Evolutionary conservation across 2,113 vertebrate species (phyloP).

Genomic region (Burhinus oedicnemus): DNA sequence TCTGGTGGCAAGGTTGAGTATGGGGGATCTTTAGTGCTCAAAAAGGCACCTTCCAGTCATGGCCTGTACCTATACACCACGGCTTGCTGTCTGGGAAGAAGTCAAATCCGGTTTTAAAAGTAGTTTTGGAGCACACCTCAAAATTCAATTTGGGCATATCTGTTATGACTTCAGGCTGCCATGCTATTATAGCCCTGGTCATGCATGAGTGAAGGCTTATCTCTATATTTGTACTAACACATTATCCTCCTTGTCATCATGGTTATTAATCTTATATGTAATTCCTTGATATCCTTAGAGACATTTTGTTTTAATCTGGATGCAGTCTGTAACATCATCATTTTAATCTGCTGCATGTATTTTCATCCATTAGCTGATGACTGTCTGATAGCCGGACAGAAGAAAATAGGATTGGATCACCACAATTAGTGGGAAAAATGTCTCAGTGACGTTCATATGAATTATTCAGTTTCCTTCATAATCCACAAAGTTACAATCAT

Average conservation of each 20-base stretch:
- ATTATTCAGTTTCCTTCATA: background rate
- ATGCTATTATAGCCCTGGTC: background rate
- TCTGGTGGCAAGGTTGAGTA: background rate
- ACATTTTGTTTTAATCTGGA: background rate
- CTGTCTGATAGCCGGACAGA: background rate
- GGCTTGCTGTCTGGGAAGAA: background rate
- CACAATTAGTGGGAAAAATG: background rate
- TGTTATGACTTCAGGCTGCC: background rate
- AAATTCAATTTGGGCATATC: background rate
- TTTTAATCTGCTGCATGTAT: background rate
- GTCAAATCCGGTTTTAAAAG: background rate
- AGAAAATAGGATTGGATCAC: background rate
- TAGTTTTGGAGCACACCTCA: background rate
- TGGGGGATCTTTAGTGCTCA: rapidly evolving
- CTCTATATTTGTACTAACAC: background rate
- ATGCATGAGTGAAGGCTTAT: background rate
- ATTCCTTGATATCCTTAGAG: background rate
- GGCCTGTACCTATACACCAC: rapidly evolving
- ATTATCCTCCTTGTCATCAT: background rate
- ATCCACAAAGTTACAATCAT: background rate
- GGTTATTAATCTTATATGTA: background rate
- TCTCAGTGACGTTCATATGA: background rate
- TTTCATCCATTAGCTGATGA: background rate
- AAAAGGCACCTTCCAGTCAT: background rate
- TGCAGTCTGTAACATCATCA: background rate